phyloP scores from a whole-genome alignment of 2,113 vertebrate genomes.

The Calyptomena viridis region DNA sequence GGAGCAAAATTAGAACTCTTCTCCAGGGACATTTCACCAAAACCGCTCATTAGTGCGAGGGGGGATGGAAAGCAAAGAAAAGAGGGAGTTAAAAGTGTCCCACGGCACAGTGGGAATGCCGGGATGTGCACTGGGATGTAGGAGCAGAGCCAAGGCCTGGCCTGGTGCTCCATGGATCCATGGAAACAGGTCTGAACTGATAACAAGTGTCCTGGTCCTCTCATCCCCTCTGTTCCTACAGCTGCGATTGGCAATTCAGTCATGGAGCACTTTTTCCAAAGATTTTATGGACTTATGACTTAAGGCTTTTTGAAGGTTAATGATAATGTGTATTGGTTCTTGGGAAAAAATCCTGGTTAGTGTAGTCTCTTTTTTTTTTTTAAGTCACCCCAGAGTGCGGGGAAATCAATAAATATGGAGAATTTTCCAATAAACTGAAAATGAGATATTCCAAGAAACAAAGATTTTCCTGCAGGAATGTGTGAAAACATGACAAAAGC shows the following conservation, averaged over 20 bases:
- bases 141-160: background rate
- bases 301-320: background rate
- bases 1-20: constrained; percentile 28
- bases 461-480: background rate
- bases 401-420: background rate
- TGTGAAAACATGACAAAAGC: background rate
- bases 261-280: fast-evolving
- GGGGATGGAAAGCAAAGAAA: background rate
- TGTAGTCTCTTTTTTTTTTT: fast-evolving
- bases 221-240: background rate
- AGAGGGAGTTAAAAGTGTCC: background rate
- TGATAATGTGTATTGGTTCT: fast-evolving
- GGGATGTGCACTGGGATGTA: background rate
- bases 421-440: background rate
- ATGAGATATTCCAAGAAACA: background rate
- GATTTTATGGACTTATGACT: fast-evolving
- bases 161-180: background rate
- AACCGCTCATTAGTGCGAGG: background rate
- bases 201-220: background rate
- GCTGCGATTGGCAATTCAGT: background rate
- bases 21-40: constrained; percentile 13
- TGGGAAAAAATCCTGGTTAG: background rate
- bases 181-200: background rate
- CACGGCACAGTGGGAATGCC: background rate
- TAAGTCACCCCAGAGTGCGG: background rate